These are phyloP conservation scores for Pseudochaenichthys georgianus DNA, from an alignment of 2,797 vertebrate genomes.

Conservation along the genomic window DNA sequence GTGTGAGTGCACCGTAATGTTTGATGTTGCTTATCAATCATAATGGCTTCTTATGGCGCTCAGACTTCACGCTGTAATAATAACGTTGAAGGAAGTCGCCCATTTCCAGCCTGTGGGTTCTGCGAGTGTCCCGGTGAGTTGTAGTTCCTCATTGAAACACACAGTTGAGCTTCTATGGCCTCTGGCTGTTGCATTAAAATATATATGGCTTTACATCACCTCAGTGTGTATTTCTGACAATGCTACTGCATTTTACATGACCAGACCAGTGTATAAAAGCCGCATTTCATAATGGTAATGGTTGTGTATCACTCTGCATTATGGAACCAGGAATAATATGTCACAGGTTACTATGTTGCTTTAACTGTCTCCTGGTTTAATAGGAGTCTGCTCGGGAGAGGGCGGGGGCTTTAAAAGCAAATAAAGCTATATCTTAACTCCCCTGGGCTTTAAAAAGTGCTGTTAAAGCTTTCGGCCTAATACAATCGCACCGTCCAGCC, in stretches of 20 bases:
- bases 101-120: constrained; percentile 57
- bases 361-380: constrained; percentile 42
- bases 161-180: constrained; percentile 47
- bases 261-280: constrained; percentile 21
- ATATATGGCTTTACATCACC: constrained; percentile 58
- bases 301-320: constrained; percentile 26
- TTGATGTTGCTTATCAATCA: constrained; percentile 41
- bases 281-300: constrained; percentile 38
- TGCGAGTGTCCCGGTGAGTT: constrained; percentile 46
- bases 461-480: constrained; percentile 67
- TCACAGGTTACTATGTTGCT: constrained; percentile 26
- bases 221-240: constrained; percentile 37
- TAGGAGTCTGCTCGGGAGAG: constrained; percentile 31
- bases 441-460: constrained; percentile 57
- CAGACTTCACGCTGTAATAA: constrained; percentile 42
- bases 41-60: constrained; percentile 32
- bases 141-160: constrained; percentile 53
- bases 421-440: constrained; percentile 60
- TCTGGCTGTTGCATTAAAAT: constrained; percentile 52
- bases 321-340: constrained; percentile 31
- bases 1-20: constrained; percentile 37
- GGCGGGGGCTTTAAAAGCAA: constrained; percentile 57
- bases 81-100: constrained; percentile 62
- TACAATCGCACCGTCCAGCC: constrained; percentile 25
- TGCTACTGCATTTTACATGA: constrained; percentile 65